Conservation (phyloP, 2,113 vertebrate genomes). For the Micronycteris hirsuta region DNA sequence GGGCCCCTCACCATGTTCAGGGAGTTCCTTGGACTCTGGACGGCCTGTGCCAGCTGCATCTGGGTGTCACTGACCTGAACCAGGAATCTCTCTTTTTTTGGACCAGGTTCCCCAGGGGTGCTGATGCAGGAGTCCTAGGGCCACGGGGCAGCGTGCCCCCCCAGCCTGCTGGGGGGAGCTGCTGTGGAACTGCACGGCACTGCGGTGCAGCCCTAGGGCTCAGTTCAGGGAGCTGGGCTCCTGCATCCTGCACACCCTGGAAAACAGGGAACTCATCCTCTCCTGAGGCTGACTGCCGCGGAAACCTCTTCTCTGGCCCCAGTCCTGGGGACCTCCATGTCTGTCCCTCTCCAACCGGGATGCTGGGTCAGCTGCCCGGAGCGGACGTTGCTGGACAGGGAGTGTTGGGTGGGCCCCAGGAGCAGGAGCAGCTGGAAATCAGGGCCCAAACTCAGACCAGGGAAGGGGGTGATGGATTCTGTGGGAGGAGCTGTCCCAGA, state of each 20-base stretch:
- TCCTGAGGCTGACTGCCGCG: neutral
- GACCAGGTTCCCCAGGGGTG: neutral
- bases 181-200: accelerated
- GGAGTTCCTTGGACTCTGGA: neutral
- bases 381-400: neutral
- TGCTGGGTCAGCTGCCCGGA: neutral
- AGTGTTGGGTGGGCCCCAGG: neutral
- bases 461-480: too few relatives aligned
- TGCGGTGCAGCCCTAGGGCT: neutral
- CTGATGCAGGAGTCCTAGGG: neutral
- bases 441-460: neutral
- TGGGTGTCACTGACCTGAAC: neutral
- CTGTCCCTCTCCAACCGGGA: neutral
- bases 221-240: neutral
- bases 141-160: neutral
- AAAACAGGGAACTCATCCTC: neutral
- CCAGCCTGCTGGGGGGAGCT: accelerated
- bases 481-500: neutral
- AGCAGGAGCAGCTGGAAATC: neutral
- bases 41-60: neutral
- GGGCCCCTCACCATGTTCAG: neutral
- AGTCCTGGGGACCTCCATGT: neutral
- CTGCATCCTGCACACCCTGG: neutral
- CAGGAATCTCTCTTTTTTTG: neutral
- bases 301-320: neutral